These are phyloP conservation scores for Datnioides undecimradiatus DNA, from an alignment of 2,113 vertebrate genomes.

Conservation along the genomic window DNA sequence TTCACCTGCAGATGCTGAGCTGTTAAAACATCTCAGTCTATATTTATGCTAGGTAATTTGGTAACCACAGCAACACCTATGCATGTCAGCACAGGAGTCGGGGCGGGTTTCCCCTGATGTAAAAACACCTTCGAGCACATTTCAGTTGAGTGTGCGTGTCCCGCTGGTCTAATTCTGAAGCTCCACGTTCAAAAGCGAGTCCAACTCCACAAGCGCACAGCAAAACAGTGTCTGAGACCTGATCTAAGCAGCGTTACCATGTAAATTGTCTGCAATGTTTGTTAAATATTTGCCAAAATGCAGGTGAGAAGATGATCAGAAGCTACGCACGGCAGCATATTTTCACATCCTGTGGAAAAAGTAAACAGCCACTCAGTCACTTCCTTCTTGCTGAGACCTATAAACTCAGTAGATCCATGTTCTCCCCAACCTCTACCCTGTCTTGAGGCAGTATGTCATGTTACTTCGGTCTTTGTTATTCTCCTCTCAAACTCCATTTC, in stretches of 20 bases:
- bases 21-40: background rate
- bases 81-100: background rate
- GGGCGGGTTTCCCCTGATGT: conserved; percentile 18
- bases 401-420: background rate
- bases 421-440: background rate
- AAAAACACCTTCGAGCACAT: background rate
- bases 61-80: conserved; percentile 2
- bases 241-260: too few relatives aligned
- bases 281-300: background rate
- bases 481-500: background rate
- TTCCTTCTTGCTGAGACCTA: background rate
- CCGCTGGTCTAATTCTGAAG: conserved; percentile 15
- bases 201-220: too few relatives aligned
- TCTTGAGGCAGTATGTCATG: background rate
- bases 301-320: background rate
- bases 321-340: too few relatives aligned
- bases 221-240: too few relatives aligned
- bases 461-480: background rate
- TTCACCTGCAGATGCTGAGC: background rate
- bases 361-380: too few relatives aligned
- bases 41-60: conserved; percentile 3
- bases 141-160: background rate
- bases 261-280: too few relatives aligned
- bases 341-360: too few relatives aligned
- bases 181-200: too few relatives aligned